Evolutionary conservation across 1,140 invertebrate genomes (phyloP).

Genomic region (Stegodyphus dumicola): DNA sequence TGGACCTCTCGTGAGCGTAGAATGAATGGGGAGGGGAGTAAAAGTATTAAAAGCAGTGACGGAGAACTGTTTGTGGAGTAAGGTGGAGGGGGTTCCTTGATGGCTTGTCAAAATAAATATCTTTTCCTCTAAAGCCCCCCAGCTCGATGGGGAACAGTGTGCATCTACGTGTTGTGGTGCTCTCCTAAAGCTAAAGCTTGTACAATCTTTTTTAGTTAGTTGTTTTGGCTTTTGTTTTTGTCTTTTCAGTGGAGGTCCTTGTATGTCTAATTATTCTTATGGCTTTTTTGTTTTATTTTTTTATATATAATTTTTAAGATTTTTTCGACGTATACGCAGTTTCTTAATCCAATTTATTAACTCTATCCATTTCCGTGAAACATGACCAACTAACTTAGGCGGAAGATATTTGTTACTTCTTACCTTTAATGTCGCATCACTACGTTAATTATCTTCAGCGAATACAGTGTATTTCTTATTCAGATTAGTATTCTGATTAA

Average conservation of each 20-base stretch:
- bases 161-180: not conserved
- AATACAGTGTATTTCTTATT: too few species aligned
- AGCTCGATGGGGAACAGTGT: not conserved
- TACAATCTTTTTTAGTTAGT: not conserved
- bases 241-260: not conserved
- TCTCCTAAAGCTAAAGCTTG: not conserved
- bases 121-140: not conserved
- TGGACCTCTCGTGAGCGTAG: not conserved
- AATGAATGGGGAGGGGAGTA: not conserved
- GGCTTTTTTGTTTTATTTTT: too few species aligned
- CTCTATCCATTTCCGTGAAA: too few species aligned
- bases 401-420: too few species aligned
- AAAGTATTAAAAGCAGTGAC: conserved; percentile 1
- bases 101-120: conserved; percentile 19
- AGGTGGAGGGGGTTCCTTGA: conserved; percentile 9
- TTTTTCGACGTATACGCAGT: too few species aligned
- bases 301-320: too few species aligned
- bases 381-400: too few species aligned
- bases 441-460: too few species aligned
- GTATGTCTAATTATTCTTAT: not conserved
- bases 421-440: too few species aligned
- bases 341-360: too few species aligned
- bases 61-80: conserved; percentile 8
- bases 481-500: too few species aligned
- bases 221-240: not conserved